Evolutionary conservation across 2,888 invertebrate species (phyloP).

Genomic region (Helleia helle): DNA sequence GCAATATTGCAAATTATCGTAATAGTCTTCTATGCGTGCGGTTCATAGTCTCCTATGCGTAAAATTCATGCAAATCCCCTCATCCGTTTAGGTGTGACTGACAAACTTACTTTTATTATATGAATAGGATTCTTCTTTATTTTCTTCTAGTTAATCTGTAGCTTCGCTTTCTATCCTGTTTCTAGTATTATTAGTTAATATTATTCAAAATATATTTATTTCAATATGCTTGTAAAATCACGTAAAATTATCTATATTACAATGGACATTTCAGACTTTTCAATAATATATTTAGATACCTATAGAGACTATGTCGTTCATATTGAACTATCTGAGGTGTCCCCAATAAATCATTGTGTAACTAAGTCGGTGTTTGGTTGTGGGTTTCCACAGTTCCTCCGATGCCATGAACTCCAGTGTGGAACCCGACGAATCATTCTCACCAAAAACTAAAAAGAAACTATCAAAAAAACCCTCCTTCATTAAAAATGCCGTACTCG

Average conservation of each 20-base stretch:
- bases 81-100: too few relatives aligned
- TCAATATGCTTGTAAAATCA: conserved; percentile 65
- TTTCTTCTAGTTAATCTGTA: too few relatives aligned
- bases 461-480: conserved; percentile 71
- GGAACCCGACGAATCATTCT: conserved; percentile 68
- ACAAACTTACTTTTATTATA: conserved; percentile 17
- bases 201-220: conserved; percentile 36
- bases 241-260: conserved; percentile 53
- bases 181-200: conserved; percentile 14
- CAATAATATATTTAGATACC: conserved; percentile 23
- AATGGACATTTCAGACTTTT: conserved; percentile 48
- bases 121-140: conserved; percentile 11
- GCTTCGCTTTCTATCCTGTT: conserved; percentile 7
- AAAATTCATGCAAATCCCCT: too few relatives aligned
- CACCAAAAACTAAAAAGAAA: conserved; percentile 74
- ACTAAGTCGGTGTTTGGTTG: conserved; percentile 71
- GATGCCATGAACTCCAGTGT: conserved; percentile 67
- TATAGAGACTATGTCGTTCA: conserved; percentile 10
- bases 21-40: too few relatives aligned
- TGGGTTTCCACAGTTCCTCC: conserved; percentile 71
- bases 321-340: conserved; percentile 48
- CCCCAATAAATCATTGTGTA: conserved; percentile 49
- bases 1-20: too few relatives aligned
- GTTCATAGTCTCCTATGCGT: too few relatives aligned
- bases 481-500: conserved; percentile 70